Evolutionary conservation across 2,113 vertebrate species (phyloP).

Genomic region (Micronycteris hirsuta): DNA sequence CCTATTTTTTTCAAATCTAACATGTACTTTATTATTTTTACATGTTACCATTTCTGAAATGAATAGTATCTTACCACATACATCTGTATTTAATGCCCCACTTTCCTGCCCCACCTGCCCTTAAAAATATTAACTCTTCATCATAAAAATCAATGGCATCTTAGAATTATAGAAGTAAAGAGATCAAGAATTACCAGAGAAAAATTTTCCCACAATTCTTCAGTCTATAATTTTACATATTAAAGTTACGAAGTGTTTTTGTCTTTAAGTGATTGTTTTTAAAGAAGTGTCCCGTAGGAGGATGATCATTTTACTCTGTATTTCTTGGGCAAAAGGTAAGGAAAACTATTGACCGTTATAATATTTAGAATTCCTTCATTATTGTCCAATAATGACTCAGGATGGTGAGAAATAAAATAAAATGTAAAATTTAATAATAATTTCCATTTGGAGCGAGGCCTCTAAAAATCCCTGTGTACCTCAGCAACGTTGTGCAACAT

Average conservation of each 20-base stretch:
- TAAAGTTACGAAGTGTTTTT: neutral
- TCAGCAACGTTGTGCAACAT: neutral
- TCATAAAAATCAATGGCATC: neutral
- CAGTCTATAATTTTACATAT: neutral
- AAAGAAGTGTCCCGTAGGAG: neutral
- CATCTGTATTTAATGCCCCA: neutral
- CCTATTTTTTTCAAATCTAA: neutral
- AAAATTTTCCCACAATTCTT: neutral
- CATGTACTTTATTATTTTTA: neutral
- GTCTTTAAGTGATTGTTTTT: neutral
- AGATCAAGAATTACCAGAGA: neutral
- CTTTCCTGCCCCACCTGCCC: neutral
- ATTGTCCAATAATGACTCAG: neutral
- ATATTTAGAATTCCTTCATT: neutral
- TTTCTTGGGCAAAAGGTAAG: neutral
- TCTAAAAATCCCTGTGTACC: neutral
- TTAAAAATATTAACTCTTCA: neutral
- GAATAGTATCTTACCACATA: too few relatives aligned
- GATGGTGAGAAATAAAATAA: neutral
- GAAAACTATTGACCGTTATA: neutral
- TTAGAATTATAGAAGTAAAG: neutral
- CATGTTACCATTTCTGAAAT: neutral
- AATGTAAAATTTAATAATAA: neutral
- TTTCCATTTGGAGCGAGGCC: neutral
- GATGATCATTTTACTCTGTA: neutral